Evolutionary conservation across 2,113 vertebrate genomes (phyloP), one percentile per base, ranked within the genome.

Genomic region (Carlito syrichta): DNA sequence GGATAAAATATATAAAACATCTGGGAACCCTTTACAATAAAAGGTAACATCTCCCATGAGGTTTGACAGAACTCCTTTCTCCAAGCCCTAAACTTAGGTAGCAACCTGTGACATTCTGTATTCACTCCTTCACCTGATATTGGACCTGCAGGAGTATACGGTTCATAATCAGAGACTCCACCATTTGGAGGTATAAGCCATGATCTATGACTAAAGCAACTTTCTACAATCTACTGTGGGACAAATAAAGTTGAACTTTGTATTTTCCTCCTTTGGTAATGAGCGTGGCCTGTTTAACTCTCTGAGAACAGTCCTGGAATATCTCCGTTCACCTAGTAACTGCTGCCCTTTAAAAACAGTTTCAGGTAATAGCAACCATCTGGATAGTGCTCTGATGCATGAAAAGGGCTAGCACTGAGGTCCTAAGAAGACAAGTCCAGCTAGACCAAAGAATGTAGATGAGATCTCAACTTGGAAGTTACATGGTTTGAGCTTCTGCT

Each of bases 291-390:
- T 78, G 68, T 30, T 52, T 89, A 58, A 8, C 40, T 97, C 27
- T 60, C 63, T 22, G 22, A 66, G 82, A 97, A 45, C 48, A 85
- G 12, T 27, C 30, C 48, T 94, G 77, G 71, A 97, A 88, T 56
- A 76, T 93, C 25, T 91, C 94, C 69, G 74, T 93, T n/a, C 69
- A 79, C 77, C 54, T 66, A 62, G 79, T 89, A 97, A 91, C 63
- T 56, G 58, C n/a, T 87, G 83, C 76, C 93, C 96, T 86, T 94
- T 89, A 78, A 93, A 97, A 50, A 89, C 9, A 54, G 63, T 62
- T 50, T 40, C 68, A 96, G 62, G 68, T 96, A 94, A 97, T 89
- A 69, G 38, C 73, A 96, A 95, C 86, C 96, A 97, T 73, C 68
- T 95, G 69, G 60, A 77, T 68, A 89, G 78, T 89, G 95, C 50